Base-by-base conservation (phyloP, 1,140 invertebrate genomes). In the Adoxophyes honmai region DNA sequence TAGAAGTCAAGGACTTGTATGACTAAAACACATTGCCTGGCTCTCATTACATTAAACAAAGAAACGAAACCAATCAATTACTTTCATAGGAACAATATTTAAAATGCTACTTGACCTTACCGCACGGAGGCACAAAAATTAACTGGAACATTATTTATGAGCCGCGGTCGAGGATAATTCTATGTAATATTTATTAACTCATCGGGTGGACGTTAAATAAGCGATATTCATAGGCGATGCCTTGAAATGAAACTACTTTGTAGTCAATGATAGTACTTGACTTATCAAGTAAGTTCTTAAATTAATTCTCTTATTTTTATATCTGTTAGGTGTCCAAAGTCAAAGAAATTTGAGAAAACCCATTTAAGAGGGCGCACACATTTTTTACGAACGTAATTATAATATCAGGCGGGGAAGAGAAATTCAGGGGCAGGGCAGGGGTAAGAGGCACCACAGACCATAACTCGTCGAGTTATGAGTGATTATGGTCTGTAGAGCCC, bases 61-160 rank as follows among this genome's bases (percentile, higher is more conserved):
- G 73, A 75, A 67, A 62, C 57, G 53, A 55, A 68, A 68, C 61
- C 70, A 74, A 81, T 82, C 74, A 77, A 82, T 84, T 82, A 82
- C 66, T 71, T 52, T 61, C 68, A 70, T 59, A 70, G 73, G 66
- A 77, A 65, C 75, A 73, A 76, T 73, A 78, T 75, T 86, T 78
- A 77, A 73, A 70, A 66, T 62, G 65, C 64, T 60, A 67, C 57
- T 73, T 74, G 81, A 82, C 81, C 79, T 82, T 65, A 63, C 63
- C 70, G 66, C 62, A 67, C 69, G 64, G 69, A 68, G 62, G 67
- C 52, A 73, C 62, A 73, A 80, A 81, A 79, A 82, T 81, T 77
- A 80, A 75, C 72, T 70, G 62, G 76, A 64, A 67, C 68, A 60
- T 73, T 73, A 78, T 83, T 78, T 80, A 81, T 81, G 75, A 60